Evolutionary conservation across 2,113 vertebrate genomes (phyloP).

Genomic region (Psephotus haematonotus): DNA sequence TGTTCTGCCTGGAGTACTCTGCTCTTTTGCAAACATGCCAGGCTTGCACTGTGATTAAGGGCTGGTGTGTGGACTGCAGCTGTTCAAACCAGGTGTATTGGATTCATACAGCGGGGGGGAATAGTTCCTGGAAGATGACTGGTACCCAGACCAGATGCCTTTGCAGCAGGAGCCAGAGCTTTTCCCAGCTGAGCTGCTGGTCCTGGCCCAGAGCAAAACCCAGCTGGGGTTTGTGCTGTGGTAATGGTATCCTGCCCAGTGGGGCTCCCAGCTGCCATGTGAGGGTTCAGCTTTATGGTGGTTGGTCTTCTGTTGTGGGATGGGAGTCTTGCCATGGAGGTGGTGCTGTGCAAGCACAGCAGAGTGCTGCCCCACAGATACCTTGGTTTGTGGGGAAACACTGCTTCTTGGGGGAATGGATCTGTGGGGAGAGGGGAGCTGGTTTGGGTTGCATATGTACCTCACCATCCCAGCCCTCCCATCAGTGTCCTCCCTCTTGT

Average conservation of each 20-base stretch:
- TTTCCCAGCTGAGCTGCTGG: not conserved
- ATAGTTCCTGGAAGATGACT: not conserved
- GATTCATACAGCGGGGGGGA: not conserved
- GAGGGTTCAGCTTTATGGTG: not conserved
- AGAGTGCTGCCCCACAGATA: not conserved
- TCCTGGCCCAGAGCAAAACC: not conserved
- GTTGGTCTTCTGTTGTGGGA: not conserved
- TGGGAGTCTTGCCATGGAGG: not conserved
- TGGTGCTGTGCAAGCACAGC: not conserved
- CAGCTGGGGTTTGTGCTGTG: not conserved
- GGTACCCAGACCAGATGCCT: not conserved
- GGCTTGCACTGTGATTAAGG: not conserved
- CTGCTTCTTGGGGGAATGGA: not conserved
- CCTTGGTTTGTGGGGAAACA: not conserved
- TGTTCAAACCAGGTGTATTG: not conserved
- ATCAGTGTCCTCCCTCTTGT: not conserved
- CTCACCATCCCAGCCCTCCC: not conserved
- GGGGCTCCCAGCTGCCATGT: not conserved
- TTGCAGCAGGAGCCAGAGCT: not conserved
- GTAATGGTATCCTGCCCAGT: not conserved
- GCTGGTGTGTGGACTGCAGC: slow-evolving; percentile 10
- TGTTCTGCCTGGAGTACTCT: not conserved
- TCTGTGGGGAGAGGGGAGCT: not conserved
- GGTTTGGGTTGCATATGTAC: not conserved
- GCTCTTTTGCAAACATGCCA: slow-evolving; percentile 2